Base-by-base conservation (phyloP, 2,113 vertebrate species). In the Mystacornis crossleyi region DNA sequence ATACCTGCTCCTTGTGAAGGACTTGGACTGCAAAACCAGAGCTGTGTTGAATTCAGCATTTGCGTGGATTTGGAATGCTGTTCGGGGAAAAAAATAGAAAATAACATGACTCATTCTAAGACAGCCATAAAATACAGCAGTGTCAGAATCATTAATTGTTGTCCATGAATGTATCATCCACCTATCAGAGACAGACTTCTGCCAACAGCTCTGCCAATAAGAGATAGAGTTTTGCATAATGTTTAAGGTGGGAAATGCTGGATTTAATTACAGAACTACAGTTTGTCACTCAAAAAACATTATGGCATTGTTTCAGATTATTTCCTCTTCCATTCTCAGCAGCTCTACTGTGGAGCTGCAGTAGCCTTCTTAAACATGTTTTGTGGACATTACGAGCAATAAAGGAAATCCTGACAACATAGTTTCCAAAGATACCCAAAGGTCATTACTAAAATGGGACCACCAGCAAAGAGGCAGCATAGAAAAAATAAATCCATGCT, bases 131-230 rank as follows among this genome's bases (percentile, higher is more conserved):
- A 95, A 74, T 81, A 51, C 51, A 84, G 28, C 51, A 78, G 38
- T 78, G 66, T 79, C 90, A 95, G 71, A 86, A 90, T 88, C 64
- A 90, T 93, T 83, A 93, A 92, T 34, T 89, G 33, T 92, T 83
- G 88, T 73, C 86, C 60, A 4, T 86, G 62, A 92, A 34, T 66
- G 24, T 78, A 95, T 91, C 72, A 53, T 36, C 48, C 53, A 74
- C 69, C 60, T 95, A 90, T 85, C 75, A 84, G 72, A 90, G 70
- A 69, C 19, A 94, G 81, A 65, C 34, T 86, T 95, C 81, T 91
- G 70, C 61, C 50, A 90, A 31, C 26, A 72, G 29, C 26, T 79
- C 74, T 93, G 50, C 58, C 60, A 89, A 26, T 73, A 78, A 62
- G 61, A 89, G 18, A 29, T 6, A 58, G 62, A 24, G 11, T 81